Evolutionary conservation across 2,113 vertebrate genomes (phyloP), one percentile per base, ranked within the genome.

Genomic region (Echinops telfairi): DNA sequence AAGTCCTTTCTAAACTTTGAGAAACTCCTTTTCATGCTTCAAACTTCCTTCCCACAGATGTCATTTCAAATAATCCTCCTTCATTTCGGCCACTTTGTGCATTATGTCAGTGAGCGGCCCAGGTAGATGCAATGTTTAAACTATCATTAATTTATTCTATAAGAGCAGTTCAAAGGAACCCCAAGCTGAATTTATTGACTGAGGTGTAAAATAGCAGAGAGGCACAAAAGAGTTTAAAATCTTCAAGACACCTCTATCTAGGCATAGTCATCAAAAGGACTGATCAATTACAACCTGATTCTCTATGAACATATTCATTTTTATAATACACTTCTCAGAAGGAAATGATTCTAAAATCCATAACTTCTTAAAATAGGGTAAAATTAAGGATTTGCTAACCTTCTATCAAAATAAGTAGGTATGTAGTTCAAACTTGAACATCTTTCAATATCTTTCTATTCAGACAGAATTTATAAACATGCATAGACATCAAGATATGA

Each of bases 81-180:
- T 97, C 96, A 97, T 97, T 97, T 97, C 91, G 84, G 93, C 88
- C 86, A 71, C 92, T 97, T 97, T 89, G 43, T 88, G 62, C 95
- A 91, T 80, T 97, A 95, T 95, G 87, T 95, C 83, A 93, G 83
- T 96, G 95, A 97, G 98, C 96, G 98, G 97, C 97, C 97, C 97
- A 98, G 98, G 96, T 97, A 98, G 98, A 98, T 98, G 96, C 97
- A 98, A 97, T 97, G 98, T 98, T 98, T 98, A 97, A 97, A 92
- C 95, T 96, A 97, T 94, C 96, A 96, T 95, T 97, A 97, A 97
- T 96, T 97, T 95, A 97, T 97, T 97, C 95, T 95, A 85, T 64
- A 94, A 98, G 93, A 97, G 90, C 71, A 97, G 96, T 97, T 98
- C 97, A 98, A 98, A 97, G 95, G 77, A 98, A 93, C 25, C 97